phyloP scores from a whole-genome alignment of 2,797 vertebrate genomes.

The Neosilurus hyrtlii region DNA sequence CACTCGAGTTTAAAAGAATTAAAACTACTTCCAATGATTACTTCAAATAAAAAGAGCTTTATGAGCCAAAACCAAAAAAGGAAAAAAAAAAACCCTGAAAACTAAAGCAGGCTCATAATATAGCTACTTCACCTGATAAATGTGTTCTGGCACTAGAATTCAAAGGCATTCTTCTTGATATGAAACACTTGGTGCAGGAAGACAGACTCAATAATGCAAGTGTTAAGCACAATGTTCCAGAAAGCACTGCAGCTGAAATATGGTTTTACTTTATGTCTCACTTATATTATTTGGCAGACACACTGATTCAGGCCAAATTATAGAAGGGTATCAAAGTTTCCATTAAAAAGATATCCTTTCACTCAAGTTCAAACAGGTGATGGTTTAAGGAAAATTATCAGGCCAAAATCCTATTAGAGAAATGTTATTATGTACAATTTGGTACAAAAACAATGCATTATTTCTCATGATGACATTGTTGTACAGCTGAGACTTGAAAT shows the following conservation, averaged over 20 bases:
- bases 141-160: constrained; percentile 1
- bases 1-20: neutral
- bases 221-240: neutral
- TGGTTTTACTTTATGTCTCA: neutral
- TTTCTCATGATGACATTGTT: neutral
- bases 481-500: neutral
- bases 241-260: neutral
- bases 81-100: neutral
- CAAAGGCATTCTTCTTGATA: neutral
- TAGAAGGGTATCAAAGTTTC: neutral
- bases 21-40: neutral
- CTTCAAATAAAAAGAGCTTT: constrained; percentile 4
- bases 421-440: neutral
- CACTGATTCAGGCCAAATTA: neutral
- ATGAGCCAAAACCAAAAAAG: neutral
- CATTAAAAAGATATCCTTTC: neutral
- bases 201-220: neutral
- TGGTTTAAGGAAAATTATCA: neutral
- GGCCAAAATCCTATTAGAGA: neutral
- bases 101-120: neutral
- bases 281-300: neutral
- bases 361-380: neutral
- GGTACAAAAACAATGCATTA: neutral
- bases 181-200: neutral
- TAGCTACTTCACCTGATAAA: neutral